Conservation (phyloP, 2,797 vertebrate genomes). For the Fratercula arctica region DNA sequence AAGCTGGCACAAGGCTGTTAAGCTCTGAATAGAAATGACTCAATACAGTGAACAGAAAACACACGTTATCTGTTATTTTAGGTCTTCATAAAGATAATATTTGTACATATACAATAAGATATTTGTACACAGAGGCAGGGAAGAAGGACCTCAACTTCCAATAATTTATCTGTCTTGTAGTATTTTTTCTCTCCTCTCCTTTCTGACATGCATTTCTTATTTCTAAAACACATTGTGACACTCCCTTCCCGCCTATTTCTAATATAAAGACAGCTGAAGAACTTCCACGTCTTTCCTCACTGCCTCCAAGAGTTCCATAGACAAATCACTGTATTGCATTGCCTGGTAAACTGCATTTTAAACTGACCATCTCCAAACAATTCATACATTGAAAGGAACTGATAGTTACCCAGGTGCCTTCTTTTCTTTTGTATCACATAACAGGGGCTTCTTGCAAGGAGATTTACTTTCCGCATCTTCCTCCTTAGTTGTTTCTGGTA, state of each 20-base stretch:
- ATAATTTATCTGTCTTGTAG: neutral
- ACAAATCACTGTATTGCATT: neutral
- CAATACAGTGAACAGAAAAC: neutral
- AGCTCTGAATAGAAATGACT: neutral
- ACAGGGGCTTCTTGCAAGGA: slow-evolving; percentile 66
- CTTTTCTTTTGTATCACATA: slow-evolving; percentile 73
- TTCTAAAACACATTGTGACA: neutral
- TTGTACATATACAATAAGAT: neutral
- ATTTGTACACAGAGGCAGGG: neutral
- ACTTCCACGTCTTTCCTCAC: neutral
- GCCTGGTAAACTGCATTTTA: neutral
- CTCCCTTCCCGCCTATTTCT: neutral
- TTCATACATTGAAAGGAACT: neutral
- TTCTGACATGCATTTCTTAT: neutral
- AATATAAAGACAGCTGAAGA: neutral
- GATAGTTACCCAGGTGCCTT: slow-evolving; percentile 56
- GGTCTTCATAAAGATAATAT: neutral
- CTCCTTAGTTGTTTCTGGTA: slow-evolving; percentile 42
- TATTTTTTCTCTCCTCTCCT: neutral
- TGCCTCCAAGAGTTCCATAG: neutral
- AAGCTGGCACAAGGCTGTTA: neutral
- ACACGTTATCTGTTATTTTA: rapidly evolving
- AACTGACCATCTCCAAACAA: neutral
- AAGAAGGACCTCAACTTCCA: neutral
- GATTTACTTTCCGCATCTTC: slow-evolving; percentile 66